A percentile compares a stretch with the other conserved stretches of the same genome.
Evolutionary conservation across 2,113 vertebrate species (phyloP).

Genomic region (Sminthopsis crassicaudata): DNA sequence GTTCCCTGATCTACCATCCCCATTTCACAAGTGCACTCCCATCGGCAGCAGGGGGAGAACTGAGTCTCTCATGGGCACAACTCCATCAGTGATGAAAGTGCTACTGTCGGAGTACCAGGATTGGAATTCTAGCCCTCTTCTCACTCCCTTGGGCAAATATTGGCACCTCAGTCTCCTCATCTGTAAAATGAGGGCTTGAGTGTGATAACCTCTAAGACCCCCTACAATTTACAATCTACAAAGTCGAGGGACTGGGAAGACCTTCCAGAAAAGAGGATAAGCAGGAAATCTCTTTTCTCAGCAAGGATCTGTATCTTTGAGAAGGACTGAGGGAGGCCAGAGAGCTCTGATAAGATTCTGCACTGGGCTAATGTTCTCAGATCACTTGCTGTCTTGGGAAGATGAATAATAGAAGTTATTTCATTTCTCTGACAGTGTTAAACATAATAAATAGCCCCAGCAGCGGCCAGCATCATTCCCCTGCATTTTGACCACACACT

Average conservation of each 20-base stretch:
- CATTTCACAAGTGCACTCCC: neutral
- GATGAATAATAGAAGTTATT: constrained; percentile 73
- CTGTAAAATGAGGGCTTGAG: neutral
- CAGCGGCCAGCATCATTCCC: constrained; percentile 67
- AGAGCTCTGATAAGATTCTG: constrained; percentile 66
- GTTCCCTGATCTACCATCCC: neutral
- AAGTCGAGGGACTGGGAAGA: neutral
- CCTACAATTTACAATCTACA: neutral
- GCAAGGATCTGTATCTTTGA: constrained; percentile 63
- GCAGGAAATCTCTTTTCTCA: constrained; percentile 1
- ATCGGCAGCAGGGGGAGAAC: neutral
- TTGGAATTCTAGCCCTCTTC: neutral
- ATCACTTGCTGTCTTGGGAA: constrained; percentile 40
- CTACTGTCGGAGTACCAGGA: neutral
- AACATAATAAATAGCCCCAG: constrained; percentile 70
- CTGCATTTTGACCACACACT: constrained; percentile 61
- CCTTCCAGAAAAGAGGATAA: neutral
- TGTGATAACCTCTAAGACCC: neutral
- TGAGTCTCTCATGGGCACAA: neutral
- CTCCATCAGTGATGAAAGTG: neutral
- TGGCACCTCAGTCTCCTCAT: neutral
- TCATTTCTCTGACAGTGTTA: constrained; percentile 75
- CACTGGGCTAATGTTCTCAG: constrained; percentile 68
- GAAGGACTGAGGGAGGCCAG: constrained; percentile 59
- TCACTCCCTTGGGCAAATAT: neutral